Conservation (phyloP, 1,140 invertebrate species). For the Drosophila pandora region DNA sequence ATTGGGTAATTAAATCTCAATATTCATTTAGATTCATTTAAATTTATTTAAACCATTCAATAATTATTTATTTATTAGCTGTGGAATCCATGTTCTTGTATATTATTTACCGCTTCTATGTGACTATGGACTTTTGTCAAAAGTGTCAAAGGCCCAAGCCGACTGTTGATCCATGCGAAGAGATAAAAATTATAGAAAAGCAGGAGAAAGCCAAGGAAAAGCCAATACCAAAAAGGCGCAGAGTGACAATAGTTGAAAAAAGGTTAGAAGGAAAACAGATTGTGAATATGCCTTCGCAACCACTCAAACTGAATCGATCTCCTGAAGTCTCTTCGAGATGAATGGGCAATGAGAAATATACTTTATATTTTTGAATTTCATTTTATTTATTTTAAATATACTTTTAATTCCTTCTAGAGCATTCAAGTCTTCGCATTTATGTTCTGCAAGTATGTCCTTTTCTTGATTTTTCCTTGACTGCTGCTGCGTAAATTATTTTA, state of each 20-base stretch:
- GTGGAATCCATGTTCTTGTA: slow-evolving; percentile 51
- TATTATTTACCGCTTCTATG: slow-evolving; percentile 54
- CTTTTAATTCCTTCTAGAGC: slow-evolving; percentile 6
- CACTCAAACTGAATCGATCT: not conserved
- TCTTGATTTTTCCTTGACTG: slow-evolving; percentile 29
- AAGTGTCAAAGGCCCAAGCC: not conserved
- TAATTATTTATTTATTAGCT: slow-evolving; percentile 16
- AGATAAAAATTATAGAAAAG: not conserved
- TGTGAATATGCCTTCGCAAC: not conserved
- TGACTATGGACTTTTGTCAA: slow-evolving; percentile 10
- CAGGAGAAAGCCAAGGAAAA: not conserved
- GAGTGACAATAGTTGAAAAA: not conserved
- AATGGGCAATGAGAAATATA: not conserved
- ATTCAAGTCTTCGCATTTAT: not conserved
- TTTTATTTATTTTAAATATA: not conserved
- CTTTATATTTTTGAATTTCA: not conserved
- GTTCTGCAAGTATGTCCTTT: not conserved
- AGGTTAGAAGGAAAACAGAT: not conserved
- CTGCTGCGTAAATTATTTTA: slow-evolving; percentile 71
- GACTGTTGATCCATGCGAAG: not conserved
- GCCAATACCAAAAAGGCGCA: not conserved
- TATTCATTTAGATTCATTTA: not conserved
- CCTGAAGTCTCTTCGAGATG: not conserved
- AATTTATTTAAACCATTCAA: not conserved
- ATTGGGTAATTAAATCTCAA: slow-evolving; percentile 20